phyloP scores from a whole-genome alignment of 2,113 vertebrate species.

The Colius striatus region DNA sequence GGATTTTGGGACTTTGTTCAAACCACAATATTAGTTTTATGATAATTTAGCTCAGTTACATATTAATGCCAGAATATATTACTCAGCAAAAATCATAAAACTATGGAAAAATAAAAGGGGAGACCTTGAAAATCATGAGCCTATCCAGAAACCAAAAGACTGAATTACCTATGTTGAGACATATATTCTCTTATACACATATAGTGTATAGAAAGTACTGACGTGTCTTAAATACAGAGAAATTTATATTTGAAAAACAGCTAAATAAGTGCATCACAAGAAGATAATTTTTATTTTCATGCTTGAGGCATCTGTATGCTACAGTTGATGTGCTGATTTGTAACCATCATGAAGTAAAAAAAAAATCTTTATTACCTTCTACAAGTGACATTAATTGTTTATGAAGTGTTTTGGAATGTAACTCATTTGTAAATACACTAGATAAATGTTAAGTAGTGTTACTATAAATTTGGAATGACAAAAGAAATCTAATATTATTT shows the following conservation, averaged over 20 bases:
- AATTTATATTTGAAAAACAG: not conserved
- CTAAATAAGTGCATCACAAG: not conserved
- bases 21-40: not conserved
- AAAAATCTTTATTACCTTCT: not conserved
- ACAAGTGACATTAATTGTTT: not conserved
- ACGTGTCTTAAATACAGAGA: not conserved
- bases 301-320: not conserved
- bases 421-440: not conserved
- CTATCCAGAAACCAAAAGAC: not conserved
- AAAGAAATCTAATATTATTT: not conserved
- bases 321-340: not conserved
- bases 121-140: not conserved
- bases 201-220: not conserved
- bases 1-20: not conserved
- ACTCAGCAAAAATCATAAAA: not conserved
- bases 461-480: not conserved
- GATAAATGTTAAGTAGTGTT: not conserved
- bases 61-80: not conserved
- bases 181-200: rapidly evolving
- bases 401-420: not conserved
- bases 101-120: not conserved
- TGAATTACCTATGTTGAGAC: not conserved
- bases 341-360: not conserved
- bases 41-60: not conserved
- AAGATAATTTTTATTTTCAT: not conserved